Conservation (phyloP, 2,888 invertebrate species). For the Macaria liturata region DNA sequence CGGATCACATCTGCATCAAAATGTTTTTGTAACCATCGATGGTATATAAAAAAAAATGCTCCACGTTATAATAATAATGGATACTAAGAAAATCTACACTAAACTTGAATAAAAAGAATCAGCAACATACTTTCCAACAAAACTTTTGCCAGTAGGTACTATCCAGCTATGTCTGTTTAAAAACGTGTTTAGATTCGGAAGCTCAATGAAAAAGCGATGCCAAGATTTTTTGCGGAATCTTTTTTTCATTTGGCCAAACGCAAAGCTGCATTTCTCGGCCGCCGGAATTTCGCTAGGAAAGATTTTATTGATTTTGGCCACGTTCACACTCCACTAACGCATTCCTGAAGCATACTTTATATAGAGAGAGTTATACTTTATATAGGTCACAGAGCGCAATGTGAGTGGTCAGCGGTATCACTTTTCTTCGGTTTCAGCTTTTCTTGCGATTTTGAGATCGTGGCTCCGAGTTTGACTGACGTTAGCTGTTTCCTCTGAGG, state of each 20-base stretch:
- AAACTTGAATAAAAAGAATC: no score
- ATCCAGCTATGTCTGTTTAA: not conserved
- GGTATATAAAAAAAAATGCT: no score
- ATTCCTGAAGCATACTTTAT: not conserved
- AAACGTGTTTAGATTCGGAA: not conserved
- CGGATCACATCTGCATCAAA: no score
- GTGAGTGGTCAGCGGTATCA: no score
- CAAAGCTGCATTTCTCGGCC: slow-evolving; percentile 5
- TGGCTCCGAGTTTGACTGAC: no score
- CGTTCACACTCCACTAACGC: slow-evolving; percentile 3
- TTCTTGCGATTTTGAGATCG: no score
- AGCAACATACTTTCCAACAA: not conserved
- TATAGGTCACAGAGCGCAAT: no score
- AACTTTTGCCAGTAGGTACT: not conserved
- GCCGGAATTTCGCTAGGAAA: not conserved
- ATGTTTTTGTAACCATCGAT: no score
- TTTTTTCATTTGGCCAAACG: slow-evolving; percentile 5
- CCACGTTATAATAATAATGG: no score
- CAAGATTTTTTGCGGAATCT: slow-evolving; percentile 6
- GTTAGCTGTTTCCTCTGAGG: no score
- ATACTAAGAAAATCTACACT: no score
- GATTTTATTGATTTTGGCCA: slow-evolving; percentile 12
- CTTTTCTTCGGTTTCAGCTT: no score
- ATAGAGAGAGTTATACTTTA: not conserved
- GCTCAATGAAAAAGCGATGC: slow-evolving; percentile 4